A percentile compares a stretch with the other conserved stretches of the same genome.
phyloP scores from a whole-genome alignment of 2,113 vertebrate species.

The zebrafish (Danio rerio) region DNA sequence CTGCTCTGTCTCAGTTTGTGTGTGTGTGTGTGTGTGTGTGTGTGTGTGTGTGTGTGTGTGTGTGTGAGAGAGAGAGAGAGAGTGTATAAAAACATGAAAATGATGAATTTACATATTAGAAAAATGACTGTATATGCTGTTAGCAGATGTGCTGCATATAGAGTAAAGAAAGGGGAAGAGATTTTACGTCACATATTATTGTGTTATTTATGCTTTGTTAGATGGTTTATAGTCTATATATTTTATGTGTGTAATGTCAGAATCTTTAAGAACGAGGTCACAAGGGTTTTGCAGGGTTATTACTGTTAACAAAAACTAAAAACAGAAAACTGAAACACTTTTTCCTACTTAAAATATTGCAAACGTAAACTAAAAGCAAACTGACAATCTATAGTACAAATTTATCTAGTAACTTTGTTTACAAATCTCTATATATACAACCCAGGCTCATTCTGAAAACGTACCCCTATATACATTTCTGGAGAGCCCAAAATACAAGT shows the following conservation, averaged over 20 bases:
- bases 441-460: too few relatives aligned
- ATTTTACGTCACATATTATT: not conserved
- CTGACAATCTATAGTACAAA: too few relatives aligned
- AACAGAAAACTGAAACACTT: too few relatives aligned
- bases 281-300: not conserved
- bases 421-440: too few relatives aligned
- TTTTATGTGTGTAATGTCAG: not conserved
- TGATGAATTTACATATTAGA: constrained; percentile 1
- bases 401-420: too few relatives aligned
- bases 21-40: constrained; percentile 63
- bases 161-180: not conserved
- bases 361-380: too few relatives aligned
- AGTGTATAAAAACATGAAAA: not conserved
- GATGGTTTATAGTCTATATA: not conserved
- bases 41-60: constrained; percentile 43
- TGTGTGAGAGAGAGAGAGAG: not conserved
- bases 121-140: not conserved
- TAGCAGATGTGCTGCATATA: not conserved
- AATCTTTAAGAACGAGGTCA: too few relatives aligned
- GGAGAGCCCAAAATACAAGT: too few relatives aligned
- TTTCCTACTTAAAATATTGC: too few relatives aligned
- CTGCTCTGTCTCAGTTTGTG: constrained; percentile 43
- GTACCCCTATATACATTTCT: too few relatives aligned
- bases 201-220: too few relatives aligned
- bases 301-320: too few relatives aligned